Conservation (phyloP, 2,888 invertebrate genomes). For the Lumbricus terrestris region DNA sequence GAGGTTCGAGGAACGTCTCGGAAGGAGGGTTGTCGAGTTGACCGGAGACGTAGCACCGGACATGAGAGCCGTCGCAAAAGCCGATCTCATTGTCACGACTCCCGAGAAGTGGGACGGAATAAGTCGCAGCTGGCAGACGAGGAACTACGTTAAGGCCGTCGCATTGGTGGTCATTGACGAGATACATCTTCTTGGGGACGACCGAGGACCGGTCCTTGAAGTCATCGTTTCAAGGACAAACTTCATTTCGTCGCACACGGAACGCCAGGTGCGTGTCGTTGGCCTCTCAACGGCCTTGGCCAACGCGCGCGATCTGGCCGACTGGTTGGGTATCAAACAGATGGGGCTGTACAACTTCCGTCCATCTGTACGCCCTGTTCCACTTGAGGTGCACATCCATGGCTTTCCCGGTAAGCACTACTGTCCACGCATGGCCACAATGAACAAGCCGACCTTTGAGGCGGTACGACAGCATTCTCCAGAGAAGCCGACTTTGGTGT, state of each 20-base stretch:
- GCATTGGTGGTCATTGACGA: slow-evolving; percentile 94
- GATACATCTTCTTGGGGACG: slow-evolving; percentile 84
- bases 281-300: slow-evolving; percentile 96
- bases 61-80: slow-evolving; percentile 75
- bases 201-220: slow-evolving; percentile 73
- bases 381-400: slow-evolving; percentile 86
- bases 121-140: slow-evolving; percentile 94
- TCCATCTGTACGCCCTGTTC: slow-evolving; percentile 95
- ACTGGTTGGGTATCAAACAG: slow-evolving; percentile 84
- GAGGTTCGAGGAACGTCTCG: slow-evolving; percentile 56
- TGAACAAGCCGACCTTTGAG: slow-evolving; percentile 97
- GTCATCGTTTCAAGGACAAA: slow-evolving; percentile 97
- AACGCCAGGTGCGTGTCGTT: slow-evolving; percentile 78
- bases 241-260: slow-evolving; percentile 88
- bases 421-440: slow-evolving; percentile 97
- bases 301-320: slow-evolving; percentile 92
- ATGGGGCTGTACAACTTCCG: slow-evolving; percentile 95
- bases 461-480: slow-evolving; percentile 91
- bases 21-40: slow-evolving; percentile 84
- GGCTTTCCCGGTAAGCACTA: slow-evolving; percentile 98
- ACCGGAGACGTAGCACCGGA: slow-evolving; percentile 92
- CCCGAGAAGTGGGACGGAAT: slow-evolving; percentile 99
- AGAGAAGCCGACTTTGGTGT: slow-evolving; percentile 81
- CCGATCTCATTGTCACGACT: slow-evolving; percentile 94
- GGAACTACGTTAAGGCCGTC: slow-evolving; percentile 85